These are phyloP conservation scores for Perithous albicinctus DNA, from an alignment of 2,888 invertebrate species.

Conservation along the genomic window DNA sequence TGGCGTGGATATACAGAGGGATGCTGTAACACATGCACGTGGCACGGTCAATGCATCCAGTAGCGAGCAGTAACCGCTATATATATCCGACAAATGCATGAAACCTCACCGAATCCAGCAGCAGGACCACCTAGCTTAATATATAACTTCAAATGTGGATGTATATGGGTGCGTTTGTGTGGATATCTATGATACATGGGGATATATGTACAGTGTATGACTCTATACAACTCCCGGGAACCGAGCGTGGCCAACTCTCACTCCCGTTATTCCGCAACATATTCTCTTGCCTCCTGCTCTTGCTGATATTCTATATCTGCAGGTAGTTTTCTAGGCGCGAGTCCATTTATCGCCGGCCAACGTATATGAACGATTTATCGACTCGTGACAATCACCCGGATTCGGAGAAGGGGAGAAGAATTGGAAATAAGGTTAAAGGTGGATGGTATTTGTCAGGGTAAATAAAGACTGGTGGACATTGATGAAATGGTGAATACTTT, in stretches of 20 bases:
- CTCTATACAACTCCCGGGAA: constrained; percentile 19
- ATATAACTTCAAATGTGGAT: neutral
- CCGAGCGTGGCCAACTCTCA: constrained; percentile 66
- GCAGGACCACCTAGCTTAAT: constrained; percentile 23
- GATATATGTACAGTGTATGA: constrained; percentile 4
- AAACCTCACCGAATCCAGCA: constrained; percentile 70
- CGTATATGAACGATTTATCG: constrained; percentile 77
- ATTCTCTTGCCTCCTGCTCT: constrained; percentile 61
- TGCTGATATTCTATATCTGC: neutral
- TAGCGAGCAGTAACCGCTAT: constrained; percentile 40
- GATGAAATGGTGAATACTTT: neutral
- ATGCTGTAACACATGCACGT: constrained; percentile 83
- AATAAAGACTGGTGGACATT: neutral
- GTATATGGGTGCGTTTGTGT: constrained; percentile 1
- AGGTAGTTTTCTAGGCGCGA: constrained; percentile 20
- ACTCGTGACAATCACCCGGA: constrained; percentile 79
- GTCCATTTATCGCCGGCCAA: constrained; percentile 75
- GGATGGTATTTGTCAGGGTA: constrained; percentile 9
- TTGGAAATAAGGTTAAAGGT: constrained; percentile 15
- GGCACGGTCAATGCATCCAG: constrained; percentile 81
- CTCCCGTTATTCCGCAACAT: constrained; percentile 79
- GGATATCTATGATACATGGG: neutral
- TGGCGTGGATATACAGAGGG: constrained; percentile 68
- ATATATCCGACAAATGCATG: constrained; percentile 81
- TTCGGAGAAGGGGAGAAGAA: constrained; percentile 13